Evolutionary conservation across 2,888 invertebrate species (phyloP).

Genomic region (Agrotis segetum): DNA sequence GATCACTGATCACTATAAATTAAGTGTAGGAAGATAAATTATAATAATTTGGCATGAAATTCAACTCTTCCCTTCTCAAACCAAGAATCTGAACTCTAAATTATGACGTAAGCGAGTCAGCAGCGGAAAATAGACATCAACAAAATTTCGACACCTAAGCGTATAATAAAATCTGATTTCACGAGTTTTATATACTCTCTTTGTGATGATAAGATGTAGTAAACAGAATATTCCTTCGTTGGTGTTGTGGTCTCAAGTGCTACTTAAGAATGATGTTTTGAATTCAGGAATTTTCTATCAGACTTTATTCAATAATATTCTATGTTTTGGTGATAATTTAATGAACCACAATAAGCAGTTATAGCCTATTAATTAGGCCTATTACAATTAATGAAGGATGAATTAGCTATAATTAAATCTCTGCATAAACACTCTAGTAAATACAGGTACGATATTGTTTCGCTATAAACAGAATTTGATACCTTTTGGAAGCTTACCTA

Average conservation of each 20-base stretch:
- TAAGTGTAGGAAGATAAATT: background rate
- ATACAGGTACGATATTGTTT: background rate
- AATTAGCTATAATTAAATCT: background rate
- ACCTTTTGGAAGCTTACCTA: constrained; percentile 68
- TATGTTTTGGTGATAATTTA: too few species aligned
- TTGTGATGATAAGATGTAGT: constrained; percentile 64
- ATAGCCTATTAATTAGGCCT: background rate
- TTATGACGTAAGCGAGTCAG: constrained; percentile 20
- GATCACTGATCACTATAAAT: background rate
- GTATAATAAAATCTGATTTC: constrained; percentile 59
- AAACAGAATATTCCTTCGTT: constrained; percentile 14
- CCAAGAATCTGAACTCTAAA: constrained; percentile 31
- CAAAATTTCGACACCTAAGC: constrained; percentile 61
- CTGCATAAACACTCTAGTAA: background rate
- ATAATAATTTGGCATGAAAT: background rate
- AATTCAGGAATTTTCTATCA: too few species aligned
- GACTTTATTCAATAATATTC: too few species aligned
- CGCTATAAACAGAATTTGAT: constrained; percentile 21
- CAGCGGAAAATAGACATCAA: constrained; percentile 59
- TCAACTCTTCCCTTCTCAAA: constrained; percentile 2
- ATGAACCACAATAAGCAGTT: background rate
- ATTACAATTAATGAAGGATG: background rate
- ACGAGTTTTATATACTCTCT: constrained; percentile 67
- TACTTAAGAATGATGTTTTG: too few species aligned
- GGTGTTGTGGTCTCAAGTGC: background rate